Conservation (phyloP, 2,888 invertebrate genomes). For the Escarpia spicata region DNA sequence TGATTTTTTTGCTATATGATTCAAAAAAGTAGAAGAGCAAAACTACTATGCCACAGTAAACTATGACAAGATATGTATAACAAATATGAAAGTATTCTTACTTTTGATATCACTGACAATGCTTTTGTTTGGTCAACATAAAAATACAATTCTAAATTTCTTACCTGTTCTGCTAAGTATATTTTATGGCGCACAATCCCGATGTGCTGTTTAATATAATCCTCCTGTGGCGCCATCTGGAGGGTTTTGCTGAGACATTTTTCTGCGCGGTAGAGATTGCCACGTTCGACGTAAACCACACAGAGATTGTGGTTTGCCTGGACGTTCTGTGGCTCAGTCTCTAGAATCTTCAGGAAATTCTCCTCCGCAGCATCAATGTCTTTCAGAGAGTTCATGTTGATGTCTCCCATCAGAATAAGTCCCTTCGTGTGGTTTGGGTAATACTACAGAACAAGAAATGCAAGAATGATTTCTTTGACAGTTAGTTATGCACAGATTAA, state of each 20-base stretch:
- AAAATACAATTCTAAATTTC: neutral
- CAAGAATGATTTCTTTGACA: neutral
- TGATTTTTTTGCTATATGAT: too few relatives aligned
- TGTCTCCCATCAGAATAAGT: slow-evolving; percentile 90
- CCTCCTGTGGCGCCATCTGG: slow-evolving; percentile 84
- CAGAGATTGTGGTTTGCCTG: slow-evolving; percentile 85
- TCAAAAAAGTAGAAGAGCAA: too few relatives aligned
- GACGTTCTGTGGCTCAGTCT: slow-evolving; percentile 78
- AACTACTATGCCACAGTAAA: too few relatives aligned
- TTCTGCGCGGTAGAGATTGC: slow-evolving; percentile 84
- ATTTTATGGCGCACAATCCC: slow-evolving; percentile 82
- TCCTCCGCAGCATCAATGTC: slow-evolving; percentile 93
- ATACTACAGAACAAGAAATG: slow-evolving; percentile 66
- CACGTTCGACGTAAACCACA: slow-evolving; percentile 93
- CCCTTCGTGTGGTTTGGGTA: slow-evolving; percentile 96
- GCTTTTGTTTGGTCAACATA: neutral
- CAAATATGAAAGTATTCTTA: neutral
- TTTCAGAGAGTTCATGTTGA: slow-evolving; percentile 94
- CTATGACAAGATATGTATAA: neutral
- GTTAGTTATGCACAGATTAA: neutral
- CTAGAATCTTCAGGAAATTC: slow-evolving; percentile 89
- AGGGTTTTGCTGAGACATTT: slow-evolving; percentile 82
- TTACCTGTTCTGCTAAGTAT: slow-evolving; percentile 25
- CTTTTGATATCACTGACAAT: neutral
- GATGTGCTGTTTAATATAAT: slow-evolving; percentile 89